A percentile compares a stretch with the other conserved stretches of the same genome.
phyloP scores from a whole-genome alignment of 1,140 invertebrate genomes.

The Macrocentrus cingulum region DNA sequence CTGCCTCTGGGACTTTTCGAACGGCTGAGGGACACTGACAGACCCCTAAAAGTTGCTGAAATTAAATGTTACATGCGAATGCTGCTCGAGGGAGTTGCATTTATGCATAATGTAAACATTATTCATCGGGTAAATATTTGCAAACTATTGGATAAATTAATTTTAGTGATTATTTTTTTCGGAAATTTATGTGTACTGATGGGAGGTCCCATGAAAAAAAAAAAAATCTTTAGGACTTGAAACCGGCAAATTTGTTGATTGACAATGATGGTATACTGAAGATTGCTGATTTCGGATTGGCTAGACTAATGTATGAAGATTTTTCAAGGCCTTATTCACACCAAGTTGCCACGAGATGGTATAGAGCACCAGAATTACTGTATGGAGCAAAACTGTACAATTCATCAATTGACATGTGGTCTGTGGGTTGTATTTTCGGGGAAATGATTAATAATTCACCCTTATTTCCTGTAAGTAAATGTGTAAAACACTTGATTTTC shows the following conservation, averaged over 20 bases:
- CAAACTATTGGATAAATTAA: too few relatives aligned
- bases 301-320: conserved; percentile 75
- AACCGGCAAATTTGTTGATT: conserved; percentile 95
- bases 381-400: conserved; percentile 90
- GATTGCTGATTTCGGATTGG: conserved; percentile 91
- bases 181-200: neutral
- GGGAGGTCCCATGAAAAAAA: too few relatives aligned
- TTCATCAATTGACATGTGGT: conserved; percentile 88
- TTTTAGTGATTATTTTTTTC: neutral
- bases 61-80: conserved; percentile 89
- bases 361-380: conserved; percentile 90
- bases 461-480: conserved; percentile 84
- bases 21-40: conserved; percentile 76
- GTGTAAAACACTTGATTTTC: too few relatives aligned
- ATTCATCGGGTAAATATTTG: conserved; percentile 84
- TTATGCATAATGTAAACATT: conserved; percentile 86
- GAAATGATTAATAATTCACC: conserved; percentile 91
- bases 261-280: conserved; percentile 82
- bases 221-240: conserved; percentile 80
- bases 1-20: conserved; percentile 89
- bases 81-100: conserved; percentile 86
- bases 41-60: conserved; percentile 71
- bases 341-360: conserved; percentile 88
- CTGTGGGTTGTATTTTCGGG: conserved; percentile 91
- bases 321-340: conserved; percentile 73